phyloP scores from a whole-genome alignment of 2,113 vertebrate genomes.

The Cheilinus undulatus region DNA sequence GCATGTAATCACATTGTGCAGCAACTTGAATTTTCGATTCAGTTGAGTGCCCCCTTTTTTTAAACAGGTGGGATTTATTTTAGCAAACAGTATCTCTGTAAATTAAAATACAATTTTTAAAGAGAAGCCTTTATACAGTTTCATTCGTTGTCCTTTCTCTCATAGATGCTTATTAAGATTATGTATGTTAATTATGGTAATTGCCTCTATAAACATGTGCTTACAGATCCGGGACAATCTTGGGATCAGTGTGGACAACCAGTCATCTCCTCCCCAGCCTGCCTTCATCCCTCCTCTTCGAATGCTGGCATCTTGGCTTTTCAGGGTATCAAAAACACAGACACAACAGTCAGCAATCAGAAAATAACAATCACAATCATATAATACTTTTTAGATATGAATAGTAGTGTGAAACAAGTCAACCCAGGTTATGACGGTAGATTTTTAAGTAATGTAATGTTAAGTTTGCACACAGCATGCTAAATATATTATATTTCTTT shows the following conservation, averaged over 20 bases:
- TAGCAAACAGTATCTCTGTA: not conserved
- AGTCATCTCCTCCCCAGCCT: constrained; percentile 91
- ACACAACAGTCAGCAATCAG: no score
- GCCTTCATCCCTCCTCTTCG: constrained; percentile 94
- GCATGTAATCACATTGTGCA: no score
- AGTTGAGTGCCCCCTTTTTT: no score
- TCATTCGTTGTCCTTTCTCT: not conserved
- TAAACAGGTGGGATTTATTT: no score
- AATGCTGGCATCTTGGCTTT: constrained; percentile 98
- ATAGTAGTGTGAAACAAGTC: not conserved
- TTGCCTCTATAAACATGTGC: constrained; percentile 29
- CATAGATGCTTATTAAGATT: not conserved
- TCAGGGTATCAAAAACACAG: constrained; percentile 85
- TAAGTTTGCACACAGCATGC: not conserved
- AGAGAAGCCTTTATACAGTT: not conserved
- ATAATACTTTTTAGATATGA: not conserved
- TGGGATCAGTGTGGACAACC: constrained; percentile 94
- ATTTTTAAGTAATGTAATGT: not conserved
- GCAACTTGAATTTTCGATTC: no score
- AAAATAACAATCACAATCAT: not conserved
- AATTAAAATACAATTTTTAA: not conserved
- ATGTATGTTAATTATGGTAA: not conserved
- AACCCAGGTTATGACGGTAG: not conserved
- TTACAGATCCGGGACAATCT: constrained; percentile 96
- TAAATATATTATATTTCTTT: no score